Base-by-base conservation (phyloP, 1,140 invertebrate species). In the Heliconius congener region DNA sequence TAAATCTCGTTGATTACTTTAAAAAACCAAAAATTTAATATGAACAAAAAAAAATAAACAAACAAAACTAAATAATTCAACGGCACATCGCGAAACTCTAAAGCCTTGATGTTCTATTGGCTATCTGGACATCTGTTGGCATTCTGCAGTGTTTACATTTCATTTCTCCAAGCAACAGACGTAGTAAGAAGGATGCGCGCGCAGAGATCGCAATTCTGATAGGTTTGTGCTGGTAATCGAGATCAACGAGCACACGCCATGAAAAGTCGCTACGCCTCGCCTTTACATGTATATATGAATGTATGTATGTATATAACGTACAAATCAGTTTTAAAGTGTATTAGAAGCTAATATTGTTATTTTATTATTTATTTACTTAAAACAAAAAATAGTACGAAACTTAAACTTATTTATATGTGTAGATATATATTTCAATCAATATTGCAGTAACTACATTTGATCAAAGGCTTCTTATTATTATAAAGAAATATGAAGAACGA, bases 101-200 rank as follows among this genome's bases (percentile, higher is more conserved):
- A 18, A 55, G 74, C 73, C 8, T 8, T 13, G 52, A 30, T 13
- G 81, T 81, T 87, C 88, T 91, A 92, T 93, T 92, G 91, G 88
- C 87, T 93, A 93, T 93, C 92, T 93, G 92, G 90, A 91, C 92
- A 93, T 93, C 88, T 93, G 89, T 88, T 88, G 85, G 88, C 87
- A 87, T 87, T 87, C 84, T 87, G 82, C 84, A 87, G 86, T 93
- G 92, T 93, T 93, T 93, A 86, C 92, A 86, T 93, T 93, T 91
- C 92, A 93, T 93, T 90, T 92, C 90, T 92, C 87, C 84, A 74
- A 90, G 90, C 91, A 87, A 92, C 89, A 90, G 88, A 90, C 77
- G 85, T 82, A 84, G 86, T 82, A 81, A 84, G 85, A 84, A 82
- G 83, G 83, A 78, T 90, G 86, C 90, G 90, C 90, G 90, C 88